Percentiles rank a stretch among this genome's conserved stretches.
Evolutionary conservation across 2,888 invertebrate genomes (phyloP).

Genomic region (Argyresthia goedartella): DNA sequence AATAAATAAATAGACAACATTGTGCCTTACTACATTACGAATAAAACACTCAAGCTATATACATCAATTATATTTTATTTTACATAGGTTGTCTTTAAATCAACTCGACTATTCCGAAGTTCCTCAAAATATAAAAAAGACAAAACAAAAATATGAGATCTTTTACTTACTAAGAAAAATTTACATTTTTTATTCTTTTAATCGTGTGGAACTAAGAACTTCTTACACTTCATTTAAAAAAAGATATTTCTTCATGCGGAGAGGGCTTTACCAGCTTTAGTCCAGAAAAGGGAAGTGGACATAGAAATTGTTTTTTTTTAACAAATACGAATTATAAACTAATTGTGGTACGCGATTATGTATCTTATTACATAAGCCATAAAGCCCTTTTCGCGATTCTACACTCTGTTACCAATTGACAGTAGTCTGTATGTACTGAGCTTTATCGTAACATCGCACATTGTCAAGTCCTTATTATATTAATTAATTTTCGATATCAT

Average conservation of each 20-base stretch:
- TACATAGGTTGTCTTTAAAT: conserved; percentile 71
- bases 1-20: too few species aligned
- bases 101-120: conserved; percentile 67
- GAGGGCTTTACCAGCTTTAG: conserved; percentile 36
- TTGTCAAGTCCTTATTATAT: conserved; percentile 55
- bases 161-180: conserved; percentile 69
- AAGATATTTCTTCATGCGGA: conserved; percentile 24
- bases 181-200: conserved; percentile 51
- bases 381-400: conserved; percentile 37
- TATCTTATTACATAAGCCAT: conserved; percentile 14
- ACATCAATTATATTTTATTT: conserved; percentile 71
- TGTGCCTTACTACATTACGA: conserved; percentile 10
- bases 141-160: conserved; percentile 71
- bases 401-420: conserved; percentile 46
- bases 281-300: conserved; percentile 9
- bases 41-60: conserved; percentile 52
- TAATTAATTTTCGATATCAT: conserved; percentile 63
- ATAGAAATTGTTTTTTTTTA: conserved; percentile 12
- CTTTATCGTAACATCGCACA: conserved; percentile 37
- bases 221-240: conserved; percentile 55
- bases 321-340: neutral
- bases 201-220: conserved; percentile 64
- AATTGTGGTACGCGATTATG: neutral
- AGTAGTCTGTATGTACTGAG: conserved; percentile 36
- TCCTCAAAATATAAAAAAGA: conserved; percentile 71